These are phyloP conservation scores for Globodera ellingtonae DNA, from an alignment of 1,140 invertebrate genomes.

Conservation along the genomic window DNA sequence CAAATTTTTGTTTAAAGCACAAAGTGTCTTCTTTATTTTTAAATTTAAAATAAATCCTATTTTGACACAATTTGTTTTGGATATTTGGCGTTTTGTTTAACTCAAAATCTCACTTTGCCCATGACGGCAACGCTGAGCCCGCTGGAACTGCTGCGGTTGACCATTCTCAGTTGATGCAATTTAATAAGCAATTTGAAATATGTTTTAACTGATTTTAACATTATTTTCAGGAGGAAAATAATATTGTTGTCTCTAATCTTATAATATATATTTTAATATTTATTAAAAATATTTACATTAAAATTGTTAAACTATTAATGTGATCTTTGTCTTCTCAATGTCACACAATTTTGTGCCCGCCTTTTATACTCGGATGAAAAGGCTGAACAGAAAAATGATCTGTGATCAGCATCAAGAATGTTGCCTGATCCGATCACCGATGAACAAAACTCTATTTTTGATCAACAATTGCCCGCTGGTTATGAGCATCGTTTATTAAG, in stretches of 20 bases:
- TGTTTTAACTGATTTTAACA: neutral
- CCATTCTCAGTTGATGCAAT: neutral
- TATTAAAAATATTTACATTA: neutral
- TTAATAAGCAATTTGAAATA: neutral
- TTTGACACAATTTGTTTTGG: neutral
- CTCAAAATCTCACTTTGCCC: neutral
- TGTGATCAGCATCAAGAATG: constrained; percentile 4
- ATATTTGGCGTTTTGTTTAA: neutral
- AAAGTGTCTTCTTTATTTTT: neutral
- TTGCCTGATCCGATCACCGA: neutral
- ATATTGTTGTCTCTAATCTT: neutral
- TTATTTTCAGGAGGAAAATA: neutral
- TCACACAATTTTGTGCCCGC: no score
- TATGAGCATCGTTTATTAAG: neutral
- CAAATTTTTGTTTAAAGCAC: neutral
- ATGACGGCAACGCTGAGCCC: neutral
- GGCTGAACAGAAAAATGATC: neutral
- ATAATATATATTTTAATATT: neutral
- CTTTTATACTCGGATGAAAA: neutral
- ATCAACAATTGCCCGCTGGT: no score
- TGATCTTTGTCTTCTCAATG: no score
- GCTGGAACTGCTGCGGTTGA: neutral
- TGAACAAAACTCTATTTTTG: neutral
- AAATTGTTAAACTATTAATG: neutral
- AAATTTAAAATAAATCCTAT: neutral